These are phyloP conservation scores for Nilaparvata lugens DNA, from an alignment of 1,140 invertebrate genomes.

Conservation along the genomic window DNA sequence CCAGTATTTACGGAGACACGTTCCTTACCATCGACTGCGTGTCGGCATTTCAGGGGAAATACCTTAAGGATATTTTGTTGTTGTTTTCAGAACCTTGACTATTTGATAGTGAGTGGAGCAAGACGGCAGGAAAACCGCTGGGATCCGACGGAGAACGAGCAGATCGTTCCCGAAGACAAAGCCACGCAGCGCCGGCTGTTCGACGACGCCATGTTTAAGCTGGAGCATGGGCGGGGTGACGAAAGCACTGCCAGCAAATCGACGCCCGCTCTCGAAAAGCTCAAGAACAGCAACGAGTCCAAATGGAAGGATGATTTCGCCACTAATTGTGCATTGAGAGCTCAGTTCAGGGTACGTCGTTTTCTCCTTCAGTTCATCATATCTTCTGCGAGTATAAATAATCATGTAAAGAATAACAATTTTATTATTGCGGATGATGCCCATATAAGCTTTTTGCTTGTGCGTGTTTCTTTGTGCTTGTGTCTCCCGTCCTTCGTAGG, in stretches of 20 bases:
- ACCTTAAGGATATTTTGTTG: too few species aligned
- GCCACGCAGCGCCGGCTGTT: constrained; percentile 76
- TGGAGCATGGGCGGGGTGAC: constrained; percentile 86
- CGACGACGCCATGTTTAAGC: constrained; percentile 92
- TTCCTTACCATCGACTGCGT: too few species aligned
- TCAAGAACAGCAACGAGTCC: constrained; percentile 67
- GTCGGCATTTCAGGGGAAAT: too few species aligned
- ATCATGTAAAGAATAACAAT: not conserved
- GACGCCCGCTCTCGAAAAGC: constrained; percentile 57
- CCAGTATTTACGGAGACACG: too few species aligned
- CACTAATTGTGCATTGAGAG: constrained; percentile 71
- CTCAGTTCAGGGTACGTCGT: constrained; percentile 65
- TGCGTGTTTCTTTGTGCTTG: not conserved
- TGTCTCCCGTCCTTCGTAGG: too few species aligned
- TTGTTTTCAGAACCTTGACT: constrained; percentile 82
- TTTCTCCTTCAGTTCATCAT: not conserved
- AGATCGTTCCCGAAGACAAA: constrained; percentile 85
- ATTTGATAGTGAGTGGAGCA: constrained; percentile 90
- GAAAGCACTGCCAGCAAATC: constrained; percentile 56
- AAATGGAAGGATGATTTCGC: constrained; percentile 85
- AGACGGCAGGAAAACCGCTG: constrained; percentile 94
- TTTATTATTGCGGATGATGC: too few species aligned
- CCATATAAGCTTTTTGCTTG: too few species aligned
- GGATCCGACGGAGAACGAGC: constrained; percentile 95
- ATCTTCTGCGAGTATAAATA: not conserved